Base-by-base conservation (phyloP, 2,797 vertebrate species). In the Enteromius treurensis region DNA sequence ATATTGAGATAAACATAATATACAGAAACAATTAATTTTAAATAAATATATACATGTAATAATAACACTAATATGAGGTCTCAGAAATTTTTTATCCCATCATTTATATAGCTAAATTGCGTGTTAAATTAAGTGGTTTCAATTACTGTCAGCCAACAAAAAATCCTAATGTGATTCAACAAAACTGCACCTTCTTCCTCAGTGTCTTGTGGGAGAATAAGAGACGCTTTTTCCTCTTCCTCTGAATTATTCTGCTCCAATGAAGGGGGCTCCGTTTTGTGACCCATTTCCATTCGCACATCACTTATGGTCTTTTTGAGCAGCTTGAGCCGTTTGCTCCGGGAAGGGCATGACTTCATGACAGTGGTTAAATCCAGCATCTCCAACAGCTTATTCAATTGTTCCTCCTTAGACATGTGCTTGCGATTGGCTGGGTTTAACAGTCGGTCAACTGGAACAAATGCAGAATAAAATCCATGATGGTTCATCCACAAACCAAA, bases 331-430 rank as follows among this genome's bases (percentile, higher is more conserved):
- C 98, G 95, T 92, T 97, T 98, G 92, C 96, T 99, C 88, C 98
- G 94, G 2, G 97, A 98, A 21, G 97, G 97, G 74, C 98, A 97
- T 89, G 97, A 95, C 91, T 97, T 99, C 97, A 99, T 98, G 83
- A 96, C 94, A 55, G 92, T 95, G 70, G 96, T 98, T 81, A 96
- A 93, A 94, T 99, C 98, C 89, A 99, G 93, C 89, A 96, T 97
- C 90, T 99, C 97, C 90, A 99, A 92, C 77, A 99, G 93, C 88
- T 96, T 95, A 90, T 93, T 95, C 83, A 99, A 95, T 92, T 99
- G 97, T 77, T 96, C 95, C 91, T 98, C 96, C 89, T 96, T 93
- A 49, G 96, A 91, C 91, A 97, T 96, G 89, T 93, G 93, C 17
- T 83, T 91, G 67, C 97, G 95, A 91, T 94, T 97, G 78, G 94